A percentile compares a stretch with the other conserved stretches of the same genome.
These are phyloP conservation scores for Latrodectus hesperus DNA, from an alignment of 2,888 invertebrate genomes.

Conservation along the genomic window DNA sequence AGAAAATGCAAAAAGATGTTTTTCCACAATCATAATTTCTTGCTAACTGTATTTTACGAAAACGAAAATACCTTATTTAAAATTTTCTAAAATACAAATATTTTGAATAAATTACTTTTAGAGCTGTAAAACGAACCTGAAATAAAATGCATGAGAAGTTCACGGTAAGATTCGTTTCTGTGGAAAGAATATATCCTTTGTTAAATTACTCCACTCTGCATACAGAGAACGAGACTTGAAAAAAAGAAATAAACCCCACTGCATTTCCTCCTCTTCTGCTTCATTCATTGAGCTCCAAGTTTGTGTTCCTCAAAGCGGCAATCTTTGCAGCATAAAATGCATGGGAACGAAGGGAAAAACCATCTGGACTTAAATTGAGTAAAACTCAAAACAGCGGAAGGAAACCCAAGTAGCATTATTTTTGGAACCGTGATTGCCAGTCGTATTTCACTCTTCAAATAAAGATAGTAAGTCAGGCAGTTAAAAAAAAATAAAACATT, in stretches of 20 bases:
- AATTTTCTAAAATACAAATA: too few relatives aligned
- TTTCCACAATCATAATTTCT: too few relatives aligned
- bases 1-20: too few relatives aligned
- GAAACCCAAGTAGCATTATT: constrained; percentile 39
- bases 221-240: neutral
- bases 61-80: too few relatives aligned
- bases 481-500: neutral
- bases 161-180: neutral
- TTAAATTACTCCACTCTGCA: constrained; percentile 1
- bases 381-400: neutral
- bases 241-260: neutral
- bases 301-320: neutral
- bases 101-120: too few relatives aligned
- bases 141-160: neutral
- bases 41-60: too few relatives aligned
- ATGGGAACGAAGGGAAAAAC: constrained; percentile 5
- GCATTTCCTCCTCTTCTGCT: neutral
- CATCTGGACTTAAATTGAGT: constrained; percentile 8
- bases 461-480: constrained; percentile 27
- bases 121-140: neutral
- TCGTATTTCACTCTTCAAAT: constrained; percentile 39
- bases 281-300: neutral
- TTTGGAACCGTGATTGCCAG: constrained; percentile 35
- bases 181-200: neutral
- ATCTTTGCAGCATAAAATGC: neutral